phyloP scores from a whole-genome alignment of 2,113 vertebrate species.

The Caranx melampygus region DNA sequence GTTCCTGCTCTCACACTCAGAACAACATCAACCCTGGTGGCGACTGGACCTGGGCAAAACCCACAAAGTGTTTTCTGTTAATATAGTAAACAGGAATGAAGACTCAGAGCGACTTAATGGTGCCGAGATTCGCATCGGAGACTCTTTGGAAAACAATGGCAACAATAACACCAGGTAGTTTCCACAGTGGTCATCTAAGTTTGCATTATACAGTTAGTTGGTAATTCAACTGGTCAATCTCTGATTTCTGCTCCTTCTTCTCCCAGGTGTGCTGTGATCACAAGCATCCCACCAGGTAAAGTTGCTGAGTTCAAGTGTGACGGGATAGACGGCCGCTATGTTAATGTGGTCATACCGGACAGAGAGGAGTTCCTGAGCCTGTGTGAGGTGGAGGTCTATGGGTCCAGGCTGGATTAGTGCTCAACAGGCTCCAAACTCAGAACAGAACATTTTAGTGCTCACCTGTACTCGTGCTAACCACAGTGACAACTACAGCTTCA shows the following conservation, averaged over 20 bases:
- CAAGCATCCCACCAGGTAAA: not conserved
- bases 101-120: not conserved
- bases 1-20: slow-evolving; percentile 43
- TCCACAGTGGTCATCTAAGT: too few relatives aligned
- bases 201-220: too few relatives aligned
- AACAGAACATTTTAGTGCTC: not conserved
- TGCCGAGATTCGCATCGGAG: slow-evolving; percentile 69
- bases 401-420: slow-evolving; percentile 35
- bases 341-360: slow-evolving; percentile 42
- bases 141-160: slow-evolving; percentile 57
- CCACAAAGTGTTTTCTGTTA: slow-evolving; percentile 58
- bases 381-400: slow-evolving; percentile 58
- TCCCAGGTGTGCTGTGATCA: slow-evolving; percentile 46
- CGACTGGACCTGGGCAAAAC: slow-evolving; percentile 56
- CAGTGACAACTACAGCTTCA: not conserved
- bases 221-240: too few relatives aligned
- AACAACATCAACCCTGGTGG: slow-evolving; percentile 47
- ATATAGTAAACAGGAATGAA: slow-evolving; percentile 13
- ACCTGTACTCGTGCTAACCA: too few relatives aligned
- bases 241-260: slow-evolving; percentile 7
- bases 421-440: not conserved
- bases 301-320: slow-evolving; percentile 23
- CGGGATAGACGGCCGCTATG: slow-evolving; percentile 49
- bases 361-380: slow-evolving; percentile 16
- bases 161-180: slow-evolving; percentile 69